Conservation (phyloP, 2,888 invertebrate species). For the Diplazon laetatorius region DNA sequence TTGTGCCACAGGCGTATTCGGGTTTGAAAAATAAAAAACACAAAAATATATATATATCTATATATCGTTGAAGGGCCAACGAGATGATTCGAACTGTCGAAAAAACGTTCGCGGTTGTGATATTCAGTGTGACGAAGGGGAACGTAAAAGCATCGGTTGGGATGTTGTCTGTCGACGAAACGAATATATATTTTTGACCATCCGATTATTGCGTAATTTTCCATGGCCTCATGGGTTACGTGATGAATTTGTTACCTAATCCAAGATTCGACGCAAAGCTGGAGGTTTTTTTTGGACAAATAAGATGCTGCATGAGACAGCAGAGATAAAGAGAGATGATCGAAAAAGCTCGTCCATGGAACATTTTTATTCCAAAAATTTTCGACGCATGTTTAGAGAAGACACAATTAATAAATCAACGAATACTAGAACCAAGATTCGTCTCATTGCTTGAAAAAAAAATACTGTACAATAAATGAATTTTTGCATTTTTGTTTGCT, state of each 20-base stretch:
- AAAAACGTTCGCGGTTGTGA: constrained; percentile 10
- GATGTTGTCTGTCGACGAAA: background rate
- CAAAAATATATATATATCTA: background rate
- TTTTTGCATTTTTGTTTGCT: no score
- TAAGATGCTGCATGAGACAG: constrained; percentile 7
- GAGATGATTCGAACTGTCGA: constrained; percentile 13
- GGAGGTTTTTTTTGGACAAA: constrained; percentile 15
- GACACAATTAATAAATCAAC: no score
- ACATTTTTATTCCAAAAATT: no score
- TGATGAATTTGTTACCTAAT: constrained; percentile 27
- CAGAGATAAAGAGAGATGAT: constrained; percentile 14
- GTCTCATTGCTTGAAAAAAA: no score
- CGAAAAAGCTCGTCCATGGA: no score
- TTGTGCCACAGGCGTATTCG: background rate
- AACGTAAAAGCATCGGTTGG: constrained; percentile 2
- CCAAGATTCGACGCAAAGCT: constrained; percentile 9
- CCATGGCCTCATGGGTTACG: background rate
- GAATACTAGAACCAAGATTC: no score
- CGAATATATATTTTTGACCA: background rate
- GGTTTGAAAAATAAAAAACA: background rate
- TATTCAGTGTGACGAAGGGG: constrained; percentile 9
- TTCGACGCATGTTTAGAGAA: background rate
- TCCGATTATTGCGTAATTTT: constrained; percentile 37
- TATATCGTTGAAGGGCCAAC: background rate
- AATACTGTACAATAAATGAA: no score